These are phyloP conservation scores for Sarcophaga bullata DNA, from an alignment of 1,140 invertebrate genomes.

Conservation along the genomic window DNA sequence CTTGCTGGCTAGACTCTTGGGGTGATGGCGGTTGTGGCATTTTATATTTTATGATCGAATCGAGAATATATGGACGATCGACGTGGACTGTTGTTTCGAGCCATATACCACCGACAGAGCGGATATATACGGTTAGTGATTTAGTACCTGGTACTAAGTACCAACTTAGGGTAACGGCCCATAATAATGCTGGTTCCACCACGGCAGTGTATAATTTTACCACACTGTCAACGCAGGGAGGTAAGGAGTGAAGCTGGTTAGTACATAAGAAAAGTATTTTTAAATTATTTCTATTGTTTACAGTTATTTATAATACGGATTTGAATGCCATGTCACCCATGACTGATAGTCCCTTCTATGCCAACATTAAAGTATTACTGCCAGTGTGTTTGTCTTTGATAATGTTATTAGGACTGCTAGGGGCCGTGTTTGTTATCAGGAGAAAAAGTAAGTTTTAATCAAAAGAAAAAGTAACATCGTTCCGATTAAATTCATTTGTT, in stretches of 20 bases:
- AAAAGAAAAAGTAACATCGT: background rate
- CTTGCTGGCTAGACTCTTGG: constrained; percentile 88
- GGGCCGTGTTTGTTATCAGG: constrained; percentile 72
- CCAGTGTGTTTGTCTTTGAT: constrained; percentile 75
- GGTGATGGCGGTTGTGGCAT: constrained; percentile 90
- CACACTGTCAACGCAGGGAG: constrained; percentile 78
- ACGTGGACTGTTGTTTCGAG: constrained; percentile 80
- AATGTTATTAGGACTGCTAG: constrained; percentile 73
- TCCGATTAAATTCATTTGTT: background rate
- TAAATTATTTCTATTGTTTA: background rate
- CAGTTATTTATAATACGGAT: constrained; percentile 69
- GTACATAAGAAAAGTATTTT: background rate
- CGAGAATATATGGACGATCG: constrained; percentile 59
- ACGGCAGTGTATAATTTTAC: constrained; percentile 88
- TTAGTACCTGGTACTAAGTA: constrained; percentile 88
- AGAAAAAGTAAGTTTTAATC: constrained; percentile 71
- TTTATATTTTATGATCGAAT: constrained; percentile 86
- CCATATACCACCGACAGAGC: constrained; percentile 78
- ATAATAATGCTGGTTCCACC: constrained; percentile 92
- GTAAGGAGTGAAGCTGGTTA: background rate
- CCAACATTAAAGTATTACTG: constrained; percentile 76
- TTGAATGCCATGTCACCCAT: constrained; percentile 71
- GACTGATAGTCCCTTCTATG: constrained; percentile 73
- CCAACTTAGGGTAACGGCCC: constrained; percentile 85
- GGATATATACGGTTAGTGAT: constrained; percentile 82